Evolutionary conservation across 1,140 invertebrate genomes (phyloP).

Genomic region (Dryas iulia): DNA sequence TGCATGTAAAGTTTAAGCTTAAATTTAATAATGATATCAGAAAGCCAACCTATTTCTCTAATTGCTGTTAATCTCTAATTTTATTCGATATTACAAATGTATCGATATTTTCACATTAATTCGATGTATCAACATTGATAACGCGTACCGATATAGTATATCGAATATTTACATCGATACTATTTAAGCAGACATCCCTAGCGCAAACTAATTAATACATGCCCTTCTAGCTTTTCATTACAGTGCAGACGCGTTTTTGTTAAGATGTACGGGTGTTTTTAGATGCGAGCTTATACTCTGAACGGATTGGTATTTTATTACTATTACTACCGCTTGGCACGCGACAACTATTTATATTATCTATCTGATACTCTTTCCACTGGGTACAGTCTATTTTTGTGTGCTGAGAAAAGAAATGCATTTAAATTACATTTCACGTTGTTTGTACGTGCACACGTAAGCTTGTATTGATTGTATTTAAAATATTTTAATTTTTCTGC

Average conservation of each 20-base stretch:
- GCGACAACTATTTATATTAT: slow-evolving; percentile 14
- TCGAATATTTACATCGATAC: too few relatives aligned
- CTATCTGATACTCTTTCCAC: slow-evolving; percentile 1
- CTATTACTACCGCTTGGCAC: slow-evolving; percentile 8
- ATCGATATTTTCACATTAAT: too few relatives aligned
- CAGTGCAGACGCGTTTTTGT: slow-evolving; percentile 25
- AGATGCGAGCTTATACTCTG: not conserved
- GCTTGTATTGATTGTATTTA: not conserved
- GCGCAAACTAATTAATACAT: slow-evolving; percentile 60
- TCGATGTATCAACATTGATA: too few relatives aligned
- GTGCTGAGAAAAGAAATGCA: not conserved
- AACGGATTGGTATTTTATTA: slow-evolving; percentile 12
- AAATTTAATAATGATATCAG: too few relatives aligned
- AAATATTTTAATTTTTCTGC: too few relatives aligned
- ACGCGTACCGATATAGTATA: too few relatives aligned
- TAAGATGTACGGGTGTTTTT: slow-evolving; percentile 9
- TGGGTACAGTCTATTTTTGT: not conserved
- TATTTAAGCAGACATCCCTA: too few relatives aligned
- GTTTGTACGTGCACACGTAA: not conserved
- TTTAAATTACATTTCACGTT: not conserved
- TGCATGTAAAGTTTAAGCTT: too few relatives aligned
- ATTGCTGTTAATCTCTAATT: too few relatives aligned
- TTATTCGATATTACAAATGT: too few relatives aligned
- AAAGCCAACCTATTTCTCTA: too few relatives aligned
- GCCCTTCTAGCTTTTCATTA: slow-evolving; percentile 66